These are phyloP conservation scores for Phytoseiulus persimilis DNA, from an alignment of 2,888 invertebrate species.

Conservation along the genomic window DNA sequence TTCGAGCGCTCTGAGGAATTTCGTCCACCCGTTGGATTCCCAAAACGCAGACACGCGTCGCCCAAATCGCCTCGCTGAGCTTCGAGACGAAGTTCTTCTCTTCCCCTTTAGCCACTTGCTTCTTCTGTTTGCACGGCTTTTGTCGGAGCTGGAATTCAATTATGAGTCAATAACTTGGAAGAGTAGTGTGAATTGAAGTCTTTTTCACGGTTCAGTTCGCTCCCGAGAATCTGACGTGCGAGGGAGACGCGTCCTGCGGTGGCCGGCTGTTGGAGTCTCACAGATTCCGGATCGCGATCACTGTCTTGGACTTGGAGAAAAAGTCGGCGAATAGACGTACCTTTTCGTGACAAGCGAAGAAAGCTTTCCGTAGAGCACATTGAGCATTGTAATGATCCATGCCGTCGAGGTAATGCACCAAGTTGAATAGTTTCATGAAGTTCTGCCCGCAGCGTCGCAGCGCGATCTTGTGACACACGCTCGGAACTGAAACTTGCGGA, in stretches of 20 bases:
- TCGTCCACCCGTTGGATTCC: constrained; percentile 29
- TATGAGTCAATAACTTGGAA: not conserved
- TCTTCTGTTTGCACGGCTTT: constrained; percentile 14
- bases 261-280: too few species aligned
- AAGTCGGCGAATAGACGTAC: not conserved
- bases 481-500: not conserved
- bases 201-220: too few species aligned
- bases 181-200: not conserved
- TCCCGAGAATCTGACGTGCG: not conserved
- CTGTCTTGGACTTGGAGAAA: not conserved
- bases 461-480: constrained; percentile 17
- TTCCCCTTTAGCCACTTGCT: not conserved
- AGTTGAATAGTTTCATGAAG: constrained; percentile 25
- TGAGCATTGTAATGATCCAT: constrained; percentile 35
- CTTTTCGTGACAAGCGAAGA: constrained; percentile 27
- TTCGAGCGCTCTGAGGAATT: not conserved
- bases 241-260: not conserved
- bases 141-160: not conserved
- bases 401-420: constrained; percentile 30
- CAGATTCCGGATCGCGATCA: too few species aligned
- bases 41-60: constrained; percentile 27
- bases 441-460: constrained; percentile 32
- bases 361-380: constrained; percentile 25
- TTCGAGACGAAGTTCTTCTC: constrained; percentile 23
- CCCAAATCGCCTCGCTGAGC: constrained; percentile 32